These are phyloP conservation scores for Trinorchestia longiramus DNA, from an alignment of 1,140 invertebrate genomes.

Conservation along the genomic window DNA sequence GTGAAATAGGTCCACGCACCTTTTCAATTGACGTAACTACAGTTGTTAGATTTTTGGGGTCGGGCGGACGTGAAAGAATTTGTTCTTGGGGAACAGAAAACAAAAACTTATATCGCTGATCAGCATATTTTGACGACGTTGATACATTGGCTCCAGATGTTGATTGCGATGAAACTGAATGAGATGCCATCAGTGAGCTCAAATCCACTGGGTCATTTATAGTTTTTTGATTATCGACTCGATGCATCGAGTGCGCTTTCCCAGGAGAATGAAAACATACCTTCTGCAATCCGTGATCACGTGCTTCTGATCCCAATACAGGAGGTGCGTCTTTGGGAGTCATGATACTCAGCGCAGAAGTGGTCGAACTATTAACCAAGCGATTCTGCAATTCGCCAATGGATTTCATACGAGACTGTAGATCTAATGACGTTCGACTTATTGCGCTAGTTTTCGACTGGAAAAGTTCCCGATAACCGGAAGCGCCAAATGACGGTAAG, in stretches of 20 bases:
- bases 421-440: neutral
- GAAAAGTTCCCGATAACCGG: neutral
- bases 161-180: neutral
- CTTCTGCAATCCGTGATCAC: neutral
- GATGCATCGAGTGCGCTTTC: neutral
- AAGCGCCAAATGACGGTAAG: neutral
- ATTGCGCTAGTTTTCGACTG: neutral
- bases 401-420: constrained; percentile 38
- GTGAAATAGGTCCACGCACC: neutral
- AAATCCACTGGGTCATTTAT: neutral
- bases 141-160: neutral
- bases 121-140: neutral
- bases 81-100: constrained; percentile 11
- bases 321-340: constrained; percentile 2
- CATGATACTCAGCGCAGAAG: neutral
- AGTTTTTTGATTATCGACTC: neutral
- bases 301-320: neutral
- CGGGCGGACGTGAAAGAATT: neutral
- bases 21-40: constrained; percentile 13
- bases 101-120: constrained; percentile 34
- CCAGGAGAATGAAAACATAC: neutral
- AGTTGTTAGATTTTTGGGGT: constrained; percentile 8
- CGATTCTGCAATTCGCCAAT: constrained; percentile 2
- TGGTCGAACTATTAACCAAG: constrained; percentile 2
- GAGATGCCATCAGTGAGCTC: neutral